These are phyloP conservation scores for Eremophila alpestris DNA, from an alignment of 2,797 vertebrate species.

Conservation along the genomic window DNA sequence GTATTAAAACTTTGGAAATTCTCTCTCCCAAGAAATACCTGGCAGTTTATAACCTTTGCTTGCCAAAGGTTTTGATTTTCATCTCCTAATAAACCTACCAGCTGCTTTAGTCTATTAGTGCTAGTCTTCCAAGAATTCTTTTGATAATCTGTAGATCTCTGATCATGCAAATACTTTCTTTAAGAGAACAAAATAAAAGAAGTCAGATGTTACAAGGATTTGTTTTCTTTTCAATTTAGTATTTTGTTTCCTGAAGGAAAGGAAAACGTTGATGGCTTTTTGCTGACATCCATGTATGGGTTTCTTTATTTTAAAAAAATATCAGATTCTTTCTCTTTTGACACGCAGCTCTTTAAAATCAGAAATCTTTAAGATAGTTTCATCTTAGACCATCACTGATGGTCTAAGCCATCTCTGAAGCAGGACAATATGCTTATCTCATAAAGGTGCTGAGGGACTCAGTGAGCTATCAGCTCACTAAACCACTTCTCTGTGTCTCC, in stretches of 20 bases:
- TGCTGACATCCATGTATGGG: neutral
- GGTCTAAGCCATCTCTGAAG: neutral
- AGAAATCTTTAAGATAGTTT: neutral
- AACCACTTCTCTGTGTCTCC: neutral
- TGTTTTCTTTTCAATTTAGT: neutral
- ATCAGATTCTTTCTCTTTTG: neutral
- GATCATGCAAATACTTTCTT: constrained; percentile 3
- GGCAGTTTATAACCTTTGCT: constrained; percentile 15
- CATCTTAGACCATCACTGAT: neutral
- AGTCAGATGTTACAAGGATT: neutral
- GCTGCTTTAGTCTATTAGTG: constrained; percentile 13
- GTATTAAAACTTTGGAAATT: constrained; percentile 12
- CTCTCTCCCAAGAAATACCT: neutral
- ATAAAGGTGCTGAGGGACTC: neutral
- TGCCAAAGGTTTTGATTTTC: constrained; percentile 32
- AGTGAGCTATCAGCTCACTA: neutral
- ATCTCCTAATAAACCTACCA: neutral
- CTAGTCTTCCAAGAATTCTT: constrained; percentile 41
- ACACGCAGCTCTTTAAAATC: neutral
- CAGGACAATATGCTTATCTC: neutral
- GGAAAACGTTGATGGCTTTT: neutral
- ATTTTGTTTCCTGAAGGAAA: neutral
- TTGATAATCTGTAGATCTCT: constrained; percentile 21
- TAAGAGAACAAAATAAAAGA: neutral
- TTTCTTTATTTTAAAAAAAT: neutral